Conservation (phyloP, 2,888 invertebrate genomes). For the Noctua comes region DNA sequence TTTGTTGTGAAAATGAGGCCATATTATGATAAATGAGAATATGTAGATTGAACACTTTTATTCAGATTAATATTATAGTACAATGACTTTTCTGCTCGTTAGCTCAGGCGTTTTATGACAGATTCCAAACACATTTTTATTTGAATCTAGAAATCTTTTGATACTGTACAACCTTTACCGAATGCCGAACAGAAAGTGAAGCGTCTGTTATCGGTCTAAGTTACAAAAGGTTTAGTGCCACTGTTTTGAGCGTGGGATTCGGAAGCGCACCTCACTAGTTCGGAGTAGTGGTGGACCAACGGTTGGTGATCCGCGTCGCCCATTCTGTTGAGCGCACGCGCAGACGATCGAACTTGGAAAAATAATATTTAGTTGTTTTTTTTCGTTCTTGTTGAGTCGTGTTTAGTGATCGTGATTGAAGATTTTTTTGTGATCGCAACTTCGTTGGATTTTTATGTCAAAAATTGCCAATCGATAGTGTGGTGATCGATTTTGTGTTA, state of each 20-base stretch:
- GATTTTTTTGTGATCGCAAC: slow-evolving; percentile 63
- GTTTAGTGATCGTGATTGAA: slow-evolving; percentile 65
- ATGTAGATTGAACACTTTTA: background rate
- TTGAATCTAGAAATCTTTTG: background rate
- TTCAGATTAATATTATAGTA: background rate
- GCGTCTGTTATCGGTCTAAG: slow-evolving; percentile 15
- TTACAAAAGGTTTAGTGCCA: slow-evolving; percentile 73
- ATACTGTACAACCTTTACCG: background rate
- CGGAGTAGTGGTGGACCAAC: slow-evolving; percentile 75
- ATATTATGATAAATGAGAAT: background rate
- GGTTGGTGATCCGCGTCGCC: slow-evolving; percentile 80
- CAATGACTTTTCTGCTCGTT: background rate
- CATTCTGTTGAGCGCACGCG: slow-evolving; percentile 79
- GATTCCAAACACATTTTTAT: background rate
- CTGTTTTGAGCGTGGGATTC: slow-evolving; percentile 77
- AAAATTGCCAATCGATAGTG: slow-evolving; percentile 73
- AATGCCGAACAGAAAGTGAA: background rate
- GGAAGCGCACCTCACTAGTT: slow-evolving; percentile 72
- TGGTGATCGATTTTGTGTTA: slow-evolving; percentile 36
- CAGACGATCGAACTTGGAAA: slow-evolving; percentile 65
- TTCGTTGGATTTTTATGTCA: slow-evolving; percentile 73
- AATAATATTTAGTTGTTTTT: slow-evolving; percentile 50
- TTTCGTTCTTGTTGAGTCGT: slow-evolving; percentile 58
- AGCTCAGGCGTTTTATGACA: background rate
- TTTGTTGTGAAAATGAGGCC: background rate